phyloP scores from a whole-genome alignment of 2,113 vertebrate species.

The Notothenia rossii region DNA sequence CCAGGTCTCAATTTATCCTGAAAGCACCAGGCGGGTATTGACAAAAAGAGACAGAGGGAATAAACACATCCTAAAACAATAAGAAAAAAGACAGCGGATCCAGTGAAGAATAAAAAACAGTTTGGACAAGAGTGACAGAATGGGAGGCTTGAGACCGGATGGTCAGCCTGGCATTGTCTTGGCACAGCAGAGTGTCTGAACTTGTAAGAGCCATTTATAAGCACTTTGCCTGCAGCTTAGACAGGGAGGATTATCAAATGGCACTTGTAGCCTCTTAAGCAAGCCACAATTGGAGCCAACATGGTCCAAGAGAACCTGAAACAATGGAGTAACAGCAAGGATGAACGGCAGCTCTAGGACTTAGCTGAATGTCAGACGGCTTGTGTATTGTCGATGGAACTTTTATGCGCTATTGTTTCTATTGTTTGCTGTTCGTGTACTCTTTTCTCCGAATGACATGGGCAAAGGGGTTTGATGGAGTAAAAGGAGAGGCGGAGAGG shows the following conservation, averaged over 20 bases:
- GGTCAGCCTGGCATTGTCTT: slow-evolving; percentile 56
- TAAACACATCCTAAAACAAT: background rate
- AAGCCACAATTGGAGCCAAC: slow-evolving; percentile 62
- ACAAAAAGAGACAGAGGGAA: slow-evolving; percentile 15
- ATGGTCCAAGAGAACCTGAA: slow-evolving; percentile 47
- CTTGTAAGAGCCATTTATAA: slow-evolving; percentile 61
- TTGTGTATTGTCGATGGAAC: slow-evolving; percentile 44
- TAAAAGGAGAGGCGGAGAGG: background rate
- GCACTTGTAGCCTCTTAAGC: slow-evolving; percentile 75
- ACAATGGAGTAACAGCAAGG: slow-evolving; percentile 50
- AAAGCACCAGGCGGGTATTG: slow-evolving; percentile 21
- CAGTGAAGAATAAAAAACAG: slow-evolving; percentile 11
- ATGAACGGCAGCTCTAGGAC: slow-evolving; percentile 25
- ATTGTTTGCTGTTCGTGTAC: slow-evolving; percentile 39
- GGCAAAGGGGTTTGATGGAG: background rate
- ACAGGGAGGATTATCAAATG: slow-evolving; percentile 75
- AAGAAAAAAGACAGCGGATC: background rate
- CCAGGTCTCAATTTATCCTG: slow-evolving; percentile 27
- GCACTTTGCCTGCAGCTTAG: slow-evolving; percentile 64
- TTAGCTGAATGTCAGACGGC: slow-evolving; percentile 68
- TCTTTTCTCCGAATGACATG: slow-evolving; percentile 47
- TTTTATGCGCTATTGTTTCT: slow-evolving; percentile 48
- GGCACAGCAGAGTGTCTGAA: slow-evolving; percentile 38
- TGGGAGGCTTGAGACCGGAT: slow-evolving; percentile 4
- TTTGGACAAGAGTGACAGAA: slow-evolving; percentile 10